Percentiles rank a stretch among this genome's conserved stretches.
phyloP scores from a whole-genome alignment of 2,888 invertebrate species.

The Epirrhoe alternata region DNA sequence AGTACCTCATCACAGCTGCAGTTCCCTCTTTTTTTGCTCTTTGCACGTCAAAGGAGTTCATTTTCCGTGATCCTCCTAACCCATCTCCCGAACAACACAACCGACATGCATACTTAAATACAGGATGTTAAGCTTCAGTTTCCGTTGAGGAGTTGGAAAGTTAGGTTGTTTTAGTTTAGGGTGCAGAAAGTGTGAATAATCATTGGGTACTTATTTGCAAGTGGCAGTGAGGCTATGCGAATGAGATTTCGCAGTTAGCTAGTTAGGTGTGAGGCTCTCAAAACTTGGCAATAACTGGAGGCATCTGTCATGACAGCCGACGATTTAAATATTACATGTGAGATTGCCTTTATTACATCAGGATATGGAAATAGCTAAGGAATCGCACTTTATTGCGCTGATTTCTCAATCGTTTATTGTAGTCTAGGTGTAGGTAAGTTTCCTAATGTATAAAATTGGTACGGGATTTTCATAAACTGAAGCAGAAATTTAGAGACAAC shows the following conservation, averaged over 20 bases:
- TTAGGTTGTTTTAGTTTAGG: slow-evolving; percentile 36
- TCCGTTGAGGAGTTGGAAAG: slow-evolving; percentile 18
- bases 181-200: slow-evolving; percentile 62
- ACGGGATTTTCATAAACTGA: too few relatives aligned
- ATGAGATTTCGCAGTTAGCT: slow-evolving; percentile 64
- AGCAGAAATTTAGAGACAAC: too few relatives aligned
- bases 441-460: too few relatives aligned
- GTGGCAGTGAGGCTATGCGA: slow-evolving; percentile 56
- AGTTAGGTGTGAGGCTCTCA: slow-evolving; percentile 50
- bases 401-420: background rate
- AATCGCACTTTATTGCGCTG: background rate
- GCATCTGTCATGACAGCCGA: slow-evolving; percentile 52
- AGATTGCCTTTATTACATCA: slow-evolving; percentile 42
- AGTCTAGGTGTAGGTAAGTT: background rate
- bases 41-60: slow-evolving; percentile 61
- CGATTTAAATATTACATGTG: slow-evolving; percentile 66
- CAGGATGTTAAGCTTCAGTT: slow-evolving; percentile 36
- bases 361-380: background rate
- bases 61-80: slow-evolving; percentile 41
- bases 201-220: slow-evolving; percentile 66
- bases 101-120: slow-evolving; percentile 34
- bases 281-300: slow-evolving; percentile 53
- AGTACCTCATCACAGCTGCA: slow-evolving; percentile 64
- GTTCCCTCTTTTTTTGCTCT: slow-evolving; percentile 59
- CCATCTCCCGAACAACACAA: slow-evolving; percentile 31